These are phyloP conservation scores for Thereva nobilitata DNA, from an alignment of 2,888 invertebrate genomes.

Conservation along the genomic window DNA sequence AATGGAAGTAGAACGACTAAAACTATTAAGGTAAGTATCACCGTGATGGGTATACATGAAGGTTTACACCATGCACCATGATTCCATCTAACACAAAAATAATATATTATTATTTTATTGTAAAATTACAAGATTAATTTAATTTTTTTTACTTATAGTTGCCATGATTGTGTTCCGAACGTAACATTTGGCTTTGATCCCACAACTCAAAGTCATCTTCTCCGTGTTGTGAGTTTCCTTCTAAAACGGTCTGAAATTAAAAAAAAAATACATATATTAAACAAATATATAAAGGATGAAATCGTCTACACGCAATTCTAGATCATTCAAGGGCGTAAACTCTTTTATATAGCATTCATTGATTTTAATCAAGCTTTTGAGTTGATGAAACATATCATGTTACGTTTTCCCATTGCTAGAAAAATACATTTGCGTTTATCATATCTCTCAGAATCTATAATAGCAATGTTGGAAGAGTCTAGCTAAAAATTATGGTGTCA, in stretches of 20 bases:
- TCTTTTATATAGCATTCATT: too few relatives aligned
- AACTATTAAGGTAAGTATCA: conserved; percentile 77
- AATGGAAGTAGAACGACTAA: conserved; percentile 77
- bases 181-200: conserved; percentile 63
- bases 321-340: too few relatives aligned
- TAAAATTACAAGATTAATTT: conserved; percentile 11
- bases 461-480: too few relatives aligned
- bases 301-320: too few relatives aligned
- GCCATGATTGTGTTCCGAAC: conserved; percentile 43
- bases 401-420: too few relatives aligned
- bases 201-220: conserved; percentile 77
- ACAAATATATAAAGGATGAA: background rate
- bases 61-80: conserved; percentile 74
- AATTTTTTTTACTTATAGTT: conserved; percentile 41
- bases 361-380: too few relatives aligned
- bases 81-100: conserved; percentile 59
- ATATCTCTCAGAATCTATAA: too few relatives aligned
- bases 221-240: conserved; percentile 66
- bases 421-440: too few relatives aligned
- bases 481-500: too few relatives aligned
- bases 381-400: too few relatives aligned
- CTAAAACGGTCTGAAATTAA: conserved; percentile 67
- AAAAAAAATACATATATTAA: background rate
- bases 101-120: conserved; percentile 46
- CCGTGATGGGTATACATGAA: conserved; percentile 81